Evolutionary conservation across 1,140 invertebrate genomes (phyloP), one percentile per base, ranked within the genome.

Genomic region (Achatina immaculata): DNA sequence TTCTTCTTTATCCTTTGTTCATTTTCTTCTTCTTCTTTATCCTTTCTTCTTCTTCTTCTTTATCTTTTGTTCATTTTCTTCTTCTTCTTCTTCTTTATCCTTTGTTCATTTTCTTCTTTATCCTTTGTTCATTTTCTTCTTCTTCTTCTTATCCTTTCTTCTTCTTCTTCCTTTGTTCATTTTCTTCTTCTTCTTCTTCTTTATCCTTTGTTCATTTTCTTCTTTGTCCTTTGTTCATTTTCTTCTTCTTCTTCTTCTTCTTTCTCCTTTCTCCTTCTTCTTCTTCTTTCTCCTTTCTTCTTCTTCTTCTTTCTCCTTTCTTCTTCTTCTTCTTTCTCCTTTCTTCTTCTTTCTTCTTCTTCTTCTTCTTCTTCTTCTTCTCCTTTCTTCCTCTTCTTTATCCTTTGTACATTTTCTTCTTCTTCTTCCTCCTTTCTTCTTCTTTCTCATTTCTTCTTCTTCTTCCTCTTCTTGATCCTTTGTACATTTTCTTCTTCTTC

Each of bases 221-320:
- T 19, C 19, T 48, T 48, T 19, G 7, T 48, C 19, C 45, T 48
- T 48, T 48, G 7, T 48, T 48, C 19, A 7, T 48, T 36, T 66
- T 24, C n/a, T 36, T n/a, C 24, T 66, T 66, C 9, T 28, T 28
- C 9, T n/a, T 28, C n/a, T 66, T 28, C 62, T 36, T 36, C n/a
- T 28, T 36, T 66, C n/a, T 24, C 11, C n/a, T 66, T 11, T 66
- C n/a, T 66, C 62, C n/a, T 36, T 66, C 62, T 66, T 66, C n/a
- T 28, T 66, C n/a, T 28, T 66, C n/a, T 24, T 66, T 66, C 62
- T 66, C n/a, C 24, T 66, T 28, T 11, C n/a, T 36, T 28, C n/a
- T 66, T 28, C 11, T 66, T 24, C n/a, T n/a, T 24, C n/a, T 36
- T 24, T 66, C 11, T 24, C 11, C n/a, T 24, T 66, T 36, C 62